Evolutionary conservation across 1,140 invertebrate genomes (phyloP), one percentile per base, ranked within the genome.

Genomic region (Drosophila melanogaster): DNA sequence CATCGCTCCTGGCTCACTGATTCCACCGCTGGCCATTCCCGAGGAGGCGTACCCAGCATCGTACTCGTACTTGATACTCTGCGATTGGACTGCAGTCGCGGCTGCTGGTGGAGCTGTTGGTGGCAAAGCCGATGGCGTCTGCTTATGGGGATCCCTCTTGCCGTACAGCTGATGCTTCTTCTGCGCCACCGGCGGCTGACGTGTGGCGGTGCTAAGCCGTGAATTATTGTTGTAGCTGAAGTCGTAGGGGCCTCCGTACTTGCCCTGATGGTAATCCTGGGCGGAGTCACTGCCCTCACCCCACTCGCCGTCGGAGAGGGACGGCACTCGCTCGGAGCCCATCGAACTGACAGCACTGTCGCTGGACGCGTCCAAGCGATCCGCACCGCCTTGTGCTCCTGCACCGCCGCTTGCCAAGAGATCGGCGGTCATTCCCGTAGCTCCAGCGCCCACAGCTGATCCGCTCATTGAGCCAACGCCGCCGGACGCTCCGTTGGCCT

Each of bases 111-210:
- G 64, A 4, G 49, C 77, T 17, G 85, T 59, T 2, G 60, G 53
- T 7, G 71, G 67, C 57, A 76, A 19, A 30, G 61, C 77, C 33
- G 57, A 75, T 8, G 89, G 80, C 1, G 72, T 70, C 35, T 92
- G 90, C 61, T 92, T 96, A 91, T 97, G 96, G 75, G 96, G 95
- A 89, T 96, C 96, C 73, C 97, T 92, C 87, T 97, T 97, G 12
- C 96, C 97, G 90, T 97, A 98, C 95, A 98, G 95, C 77, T 98
- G 97, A 92, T 98, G 96, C 92, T 98, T 98, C 93, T 98, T 98
- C 91, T 97, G 96, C 1, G 96, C 95, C n/a, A 97, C 95, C 41
- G 96, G 94, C 74, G 95, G 93, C 80, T 95, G 92, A 26, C 93
- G 92, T 5, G 90, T 93, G 58, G 81, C 92, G 22, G 75, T 44